Evolutionary conservation across 2,797 vertebrate genomes (phyloP), one percentile per base, ranked within the genome.

Genomic region (Pogonophryne albipinna): DNA sequence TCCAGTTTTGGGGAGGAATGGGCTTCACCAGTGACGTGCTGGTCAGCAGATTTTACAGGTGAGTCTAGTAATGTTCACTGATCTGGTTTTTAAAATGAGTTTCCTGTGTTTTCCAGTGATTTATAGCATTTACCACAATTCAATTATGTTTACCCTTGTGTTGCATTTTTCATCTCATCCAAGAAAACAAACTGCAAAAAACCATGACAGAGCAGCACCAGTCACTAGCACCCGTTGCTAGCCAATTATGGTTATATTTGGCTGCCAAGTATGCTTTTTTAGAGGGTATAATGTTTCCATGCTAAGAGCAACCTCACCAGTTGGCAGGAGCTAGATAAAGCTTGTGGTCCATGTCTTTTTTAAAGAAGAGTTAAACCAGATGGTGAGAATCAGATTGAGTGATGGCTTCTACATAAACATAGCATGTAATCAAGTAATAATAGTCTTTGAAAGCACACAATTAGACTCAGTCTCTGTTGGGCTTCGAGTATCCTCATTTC

Each of bases 1-100:
- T 98, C 11, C 97, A 98, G 93, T 98, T 92, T 74, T 98, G 97
- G 96, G 97, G 97, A 82, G 96, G 96, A 73, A 97, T 97, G 96
- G 96, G 97, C 66, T 98, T 94, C 92, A 97, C 96, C 82, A 97
- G 81, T 17, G 95, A 97, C 1, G 95, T 97, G 60, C 78, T 92
- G 6, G 94, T 98, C 86, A 98, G 96, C 93, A 94, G 96, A 87
- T 85, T 96, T 77, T 98, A 96, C 92, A 96, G 97, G 97, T 97
- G 58, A 94, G 94, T 47, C 14, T 31, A 11, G 2, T 31, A 0
- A 77, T 2, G 31, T n/a, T 70, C 3, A 14, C 13, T 17, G 9
- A 45, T 31, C 10, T 66, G 20, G 46, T 41, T 55, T 75, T 44
- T 45, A 50, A 46, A 31, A 5, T 0, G 17, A 38, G 34, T 34